Base-by-base conservation (phyloP, 2,888 invertebrate species). In the Morpho helenor region DNA sequence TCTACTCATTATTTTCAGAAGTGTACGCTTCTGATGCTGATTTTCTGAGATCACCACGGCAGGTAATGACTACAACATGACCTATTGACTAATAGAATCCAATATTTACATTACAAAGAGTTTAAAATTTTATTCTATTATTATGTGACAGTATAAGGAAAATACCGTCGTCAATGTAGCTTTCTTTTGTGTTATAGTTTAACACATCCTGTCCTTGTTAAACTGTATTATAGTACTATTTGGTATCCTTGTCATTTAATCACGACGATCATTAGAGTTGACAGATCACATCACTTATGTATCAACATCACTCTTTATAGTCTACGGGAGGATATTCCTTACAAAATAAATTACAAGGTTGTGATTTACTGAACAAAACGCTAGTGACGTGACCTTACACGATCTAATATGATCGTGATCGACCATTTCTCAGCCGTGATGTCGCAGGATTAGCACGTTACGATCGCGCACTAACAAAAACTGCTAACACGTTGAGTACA, bases 341-440 rank as follows among this genome's bases (percentile, higher is more conserved):
- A 31, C 42, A 39, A 54, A 54, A 54, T 54, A 54, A 42, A 54
- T 48, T 31, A 48, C 54, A 48, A 54, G 54, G 54, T 16, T 53
- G 47, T 54, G 54, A 48, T 54, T 48, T 54, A 54, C 23, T 54
- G n/a, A 42, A 48, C 10, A 54, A 54, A 54, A 54, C 54, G 42
- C 23, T 48, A n/a, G 54, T 54, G 42, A 44, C 31, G 45, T 53
- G 59, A 59, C 61, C 59, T 61, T 41, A 50, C 10, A 40, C 40
- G 49, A 45, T 50, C 46, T 57, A 46, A 53, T 10, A 47, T 50
- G 44, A 47, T 64, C 63, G 63, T 64, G 63, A 57, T 56, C 49
- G 49, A 49, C 59, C 63, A 66, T 58, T 64, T 57, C 50, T 62
- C 64, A 63, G 63, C 54, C 61, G 46, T 45, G 44, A 52, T 42